phyloP scores from a whole-genome alignment of 2,113 vertebrate genomes.

The Leiothrix lutea region DNA sequence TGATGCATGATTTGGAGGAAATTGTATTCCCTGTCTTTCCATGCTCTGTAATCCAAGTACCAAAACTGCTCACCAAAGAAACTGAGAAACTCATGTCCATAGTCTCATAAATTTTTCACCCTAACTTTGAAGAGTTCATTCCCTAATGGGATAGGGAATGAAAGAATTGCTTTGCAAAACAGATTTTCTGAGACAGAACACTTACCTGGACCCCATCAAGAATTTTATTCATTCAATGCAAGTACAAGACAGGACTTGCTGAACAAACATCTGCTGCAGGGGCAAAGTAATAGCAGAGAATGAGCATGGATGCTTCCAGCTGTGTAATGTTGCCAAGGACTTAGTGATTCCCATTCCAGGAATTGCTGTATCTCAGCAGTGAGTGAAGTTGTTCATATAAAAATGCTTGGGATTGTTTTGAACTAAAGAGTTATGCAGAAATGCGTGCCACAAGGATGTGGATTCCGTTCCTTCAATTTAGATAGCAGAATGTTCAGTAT shows the following conservation, averaged over 20 bases:
- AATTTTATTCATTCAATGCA: background rate
- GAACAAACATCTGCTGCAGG: background rate
- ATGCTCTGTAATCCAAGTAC: background rate
- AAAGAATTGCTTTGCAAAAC: background rate
- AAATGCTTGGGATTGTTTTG: slow-evolving; percentile 29
- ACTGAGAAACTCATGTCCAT: background rate
- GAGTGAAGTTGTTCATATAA: background rate
- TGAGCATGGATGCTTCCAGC: background rate
- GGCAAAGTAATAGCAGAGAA: background rate
- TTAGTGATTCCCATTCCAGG: background rate
- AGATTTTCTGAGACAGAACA: background rate
- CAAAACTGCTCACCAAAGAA: background rate
- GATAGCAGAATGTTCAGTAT: background rate
- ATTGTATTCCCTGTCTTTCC: background rate
- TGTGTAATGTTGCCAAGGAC: background rate
- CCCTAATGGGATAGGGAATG: background rate
- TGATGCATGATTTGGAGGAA: background rate
- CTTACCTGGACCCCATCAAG: background rate
- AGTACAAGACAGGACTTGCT: background rate
- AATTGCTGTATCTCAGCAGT: background rate
- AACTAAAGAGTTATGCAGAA: background rate
- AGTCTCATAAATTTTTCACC: background rate
- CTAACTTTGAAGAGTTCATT: background rate
- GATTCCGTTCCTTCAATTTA: background rate
- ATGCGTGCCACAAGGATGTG: background rate